Evolutionary conservation across 1,140 invertebrate genomes (phyloP).

Genomic region (Papilio xuthus): DNA sequence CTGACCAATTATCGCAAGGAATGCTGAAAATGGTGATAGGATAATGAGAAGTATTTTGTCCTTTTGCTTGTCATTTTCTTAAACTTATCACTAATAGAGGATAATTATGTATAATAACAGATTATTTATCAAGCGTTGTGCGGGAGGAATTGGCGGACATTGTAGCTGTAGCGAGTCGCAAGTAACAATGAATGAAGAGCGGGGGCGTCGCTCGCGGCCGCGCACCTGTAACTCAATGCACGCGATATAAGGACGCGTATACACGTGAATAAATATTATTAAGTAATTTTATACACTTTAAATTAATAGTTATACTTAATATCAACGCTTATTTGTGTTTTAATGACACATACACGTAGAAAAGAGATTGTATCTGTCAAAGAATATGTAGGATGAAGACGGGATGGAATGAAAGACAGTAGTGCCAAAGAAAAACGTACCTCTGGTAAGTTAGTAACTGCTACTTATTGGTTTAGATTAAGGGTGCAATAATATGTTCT

Average conservation of each 20-base stretch:
- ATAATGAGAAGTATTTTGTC: neutral
- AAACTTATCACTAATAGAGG: neutral
- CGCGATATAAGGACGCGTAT: conserved; percentile 62
- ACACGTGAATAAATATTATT: conserved; percentile 39
- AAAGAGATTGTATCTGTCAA: no score
- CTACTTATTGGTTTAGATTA: neutral
- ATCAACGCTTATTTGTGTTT: no score
- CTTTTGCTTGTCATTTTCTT: neutral
- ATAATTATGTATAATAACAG: neutral
- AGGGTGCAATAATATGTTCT: neutral
- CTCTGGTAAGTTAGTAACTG: neutral
- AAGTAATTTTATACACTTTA: neutral
- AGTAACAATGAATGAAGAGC: conserved; percentile 75
- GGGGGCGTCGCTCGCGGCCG: conserved; percentile 70
- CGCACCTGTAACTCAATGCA: conserved; percentile 72
- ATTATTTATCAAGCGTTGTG: conserved; percentile 11
- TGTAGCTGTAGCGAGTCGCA: conserved; percentile 40
- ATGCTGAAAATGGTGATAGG: neutral
- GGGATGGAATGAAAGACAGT: no score
- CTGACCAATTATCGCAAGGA: no score
- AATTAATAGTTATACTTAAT: no score
- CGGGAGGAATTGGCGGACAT: conserved; percentile 31
- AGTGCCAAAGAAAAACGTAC: no score
- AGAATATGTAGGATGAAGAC: no score
- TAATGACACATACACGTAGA: no score